Conservation (phyloP, 2,888 invertebrate genomes). For the Melanophora roralis region DNA sequence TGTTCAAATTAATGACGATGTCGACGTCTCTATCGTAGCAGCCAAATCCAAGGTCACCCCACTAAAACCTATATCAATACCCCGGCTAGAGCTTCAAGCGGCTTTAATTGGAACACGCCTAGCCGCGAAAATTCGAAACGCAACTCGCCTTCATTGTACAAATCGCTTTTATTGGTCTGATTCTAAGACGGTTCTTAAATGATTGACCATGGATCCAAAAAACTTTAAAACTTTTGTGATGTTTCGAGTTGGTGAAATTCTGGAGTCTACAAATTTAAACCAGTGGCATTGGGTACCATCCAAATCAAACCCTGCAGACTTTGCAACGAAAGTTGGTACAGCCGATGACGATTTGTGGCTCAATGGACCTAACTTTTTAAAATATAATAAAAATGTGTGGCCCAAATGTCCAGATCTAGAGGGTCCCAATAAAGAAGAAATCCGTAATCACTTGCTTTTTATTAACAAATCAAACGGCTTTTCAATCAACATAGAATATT, state of each 20-base stretch:
- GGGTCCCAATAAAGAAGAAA: neutral
- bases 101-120: constrained; percentile 38
- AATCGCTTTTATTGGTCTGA: too few species aligned
- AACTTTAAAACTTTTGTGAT: constrained; percentile 56
- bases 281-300: constrained; percentile 56
- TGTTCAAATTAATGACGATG: neutral
- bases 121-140: constrained; percentile 20
- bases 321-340: constrained; percentile 25
- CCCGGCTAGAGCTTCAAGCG: constrained; percentile 55
- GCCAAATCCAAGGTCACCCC: constrained; percentile 52
- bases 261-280: constrained; percentile 37
- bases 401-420: constrained; percentile 41
- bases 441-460: neutral
- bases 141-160: neutral
- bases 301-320: constrained; percentile 36
- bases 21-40: constrained; percentile 14
- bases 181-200: neutral
- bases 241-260: constrained; percentile 51
- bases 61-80: constrained; percentile 46
- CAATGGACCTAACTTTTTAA: constrained; percentile 44
- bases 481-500: constrained; percentile 31
- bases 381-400: constrained; percentile 12
- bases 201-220: neutral
- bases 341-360: constrained; percentile 27
- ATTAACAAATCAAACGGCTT: constrained; percentile 2